phyloP scores from a whole-genome alignment of 2,888 invertebrate species.

The Sphecodes monilicornis region DNA sequence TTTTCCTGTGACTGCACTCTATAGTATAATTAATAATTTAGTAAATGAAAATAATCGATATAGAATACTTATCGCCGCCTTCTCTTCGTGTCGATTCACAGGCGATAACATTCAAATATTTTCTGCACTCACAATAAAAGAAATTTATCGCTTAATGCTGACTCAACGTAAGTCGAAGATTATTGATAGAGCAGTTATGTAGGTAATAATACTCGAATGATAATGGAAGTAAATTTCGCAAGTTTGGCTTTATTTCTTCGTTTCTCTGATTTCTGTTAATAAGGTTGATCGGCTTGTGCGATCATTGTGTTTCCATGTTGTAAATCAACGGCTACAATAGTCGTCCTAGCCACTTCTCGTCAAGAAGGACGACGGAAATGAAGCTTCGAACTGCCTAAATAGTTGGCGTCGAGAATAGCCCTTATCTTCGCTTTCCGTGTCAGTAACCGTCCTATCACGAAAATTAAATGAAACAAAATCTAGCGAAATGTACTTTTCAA shows the following conservation, averaged over 20 bases:
- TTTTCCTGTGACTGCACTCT: too few relatives aligned
- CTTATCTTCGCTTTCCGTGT: constrained; percentile 63
- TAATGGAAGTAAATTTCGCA: too few relatives aligned
- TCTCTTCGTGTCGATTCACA: too few relatives aligned
- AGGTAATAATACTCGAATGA: too few relatives aligned
- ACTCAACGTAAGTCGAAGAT: too few relatives aligned
- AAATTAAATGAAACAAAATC: constrained; percentile 24
- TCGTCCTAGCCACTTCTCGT: constrained; percentile 29
- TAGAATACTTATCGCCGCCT: too few relatives aligned
- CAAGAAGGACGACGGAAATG: constrained; percentile 64
- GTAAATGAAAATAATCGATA: too few relatives aligned
- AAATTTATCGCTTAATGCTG: too few relatives aligned
- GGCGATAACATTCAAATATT: too few relatives aligned
- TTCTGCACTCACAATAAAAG: too few relatives aligned
- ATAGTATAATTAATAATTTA: too few relatives aligned
- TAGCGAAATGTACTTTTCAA: constrained; percentile 19
- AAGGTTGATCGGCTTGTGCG: not conserved
- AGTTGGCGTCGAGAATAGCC: constrained; percentile 44
- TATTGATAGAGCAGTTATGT: too few relatives aligned
- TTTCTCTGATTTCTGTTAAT: constrained; percentile 6
- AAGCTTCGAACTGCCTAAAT: constrained; percentile 66
- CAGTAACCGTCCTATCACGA: constrained; percentile 41
- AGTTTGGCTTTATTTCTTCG: not conserved
- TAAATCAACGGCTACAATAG: constrained; percentile 35
- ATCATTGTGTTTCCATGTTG: constrained; percentile 11